phyloP scores from a whole-genome alignment of 2,113 vertebrate species.

The Opisthocomus hoazin region DNA sequence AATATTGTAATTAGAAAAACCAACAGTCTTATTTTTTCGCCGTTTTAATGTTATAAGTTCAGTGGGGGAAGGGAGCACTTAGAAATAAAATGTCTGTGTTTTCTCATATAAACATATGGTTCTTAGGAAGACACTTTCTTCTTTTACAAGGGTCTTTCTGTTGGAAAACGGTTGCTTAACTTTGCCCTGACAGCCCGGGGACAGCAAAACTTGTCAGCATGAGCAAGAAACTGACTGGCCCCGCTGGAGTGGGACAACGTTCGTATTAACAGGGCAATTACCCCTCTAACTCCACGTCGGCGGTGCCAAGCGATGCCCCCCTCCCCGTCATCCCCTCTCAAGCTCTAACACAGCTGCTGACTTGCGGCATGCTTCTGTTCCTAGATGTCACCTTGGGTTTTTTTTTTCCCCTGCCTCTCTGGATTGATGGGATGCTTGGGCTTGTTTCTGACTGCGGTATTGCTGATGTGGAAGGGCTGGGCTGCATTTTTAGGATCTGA shows the following conservation, averaged over 20 bases:
- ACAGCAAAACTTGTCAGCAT: neutral
- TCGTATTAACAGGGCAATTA: neutral
- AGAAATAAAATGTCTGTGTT: neutral
- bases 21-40: neutral
- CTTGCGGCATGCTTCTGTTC: neutral
- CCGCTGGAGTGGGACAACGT: neutral
- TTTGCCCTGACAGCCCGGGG: neutral
- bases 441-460: neutral
- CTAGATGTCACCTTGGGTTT: neutral
- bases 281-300: neutral
- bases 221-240: neutral
- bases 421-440: slow-evolving; percentile 4
- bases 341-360: neutral
- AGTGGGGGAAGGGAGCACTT: neutral
- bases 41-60: neutral
- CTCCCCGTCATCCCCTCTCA: neutral
- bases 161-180: neutral
- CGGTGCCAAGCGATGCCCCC: neutral
- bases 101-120: neutral
- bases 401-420: neutral
- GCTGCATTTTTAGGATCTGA: slow-evolving; percentile 34
- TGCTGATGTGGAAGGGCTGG: slow-evolving; percentile 37
- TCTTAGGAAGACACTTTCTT: neutral
- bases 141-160: neutral
- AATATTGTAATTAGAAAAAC: neutral